Base-by-base conservation (phyloP, 2,113 vertebrate species). In the Anoplopoma fimbria region DNA sequence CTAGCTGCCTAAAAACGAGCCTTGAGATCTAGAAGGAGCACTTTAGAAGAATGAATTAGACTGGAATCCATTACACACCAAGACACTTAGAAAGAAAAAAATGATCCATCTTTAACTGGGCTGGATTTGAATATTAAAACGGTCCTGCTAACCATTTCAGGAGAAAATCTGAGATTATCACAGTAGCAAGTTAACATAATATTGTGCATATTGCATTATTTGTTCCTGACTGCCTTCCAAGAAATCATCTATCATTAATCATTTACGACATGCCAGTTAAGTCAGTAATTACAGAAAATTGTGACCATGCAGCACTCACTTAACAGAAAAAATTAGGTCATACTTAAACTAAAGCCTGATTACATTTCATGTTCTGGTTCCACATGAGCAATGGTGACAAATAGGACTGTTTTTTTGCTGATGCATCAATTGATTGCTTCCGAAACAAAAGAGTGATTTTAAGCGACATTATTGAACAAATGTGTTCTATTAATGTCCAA, bases 221-320 rank as follows among this genome's bases (percentile, higher is more conserved):
- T 86, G 77, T 91, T 91, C 47, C 77, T 57, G 15, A 49, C 69
- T 29, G 76, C 49, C 60, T 85, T 74, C 47, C 57, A 72, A 87
- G 73, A 51, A 91, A 93, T 92, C 34, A 90, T 87, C 77, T 69
- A 79, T 75, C 90, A 92, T 93, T 93, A 94, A 91, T 93, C 90
- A 91, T 75, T 69, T 47, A 83, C 77, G 86, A 80, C 84, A 81
- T 83, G 77, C 74, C 85, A 78, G 89, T 93, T 92, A 90, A 91
- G 65, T 89, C 75, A 17, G 83, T 93, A 94, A 94, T 94, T 90
- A 91, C 81, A 87, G 90, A 77, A 81, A 85, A 91, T 45, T 84
- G 75, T 86, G 85, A 87, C 84, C 89, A 83, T 33, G 82, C 81
- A 84, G 82, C 79, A 72, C 74, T 83, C 65, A 75, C 82, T 82